Base-by-base conservation (phyloP, 2,797 vertebrate genomes). In the Brachymystax lenok region DNA sequence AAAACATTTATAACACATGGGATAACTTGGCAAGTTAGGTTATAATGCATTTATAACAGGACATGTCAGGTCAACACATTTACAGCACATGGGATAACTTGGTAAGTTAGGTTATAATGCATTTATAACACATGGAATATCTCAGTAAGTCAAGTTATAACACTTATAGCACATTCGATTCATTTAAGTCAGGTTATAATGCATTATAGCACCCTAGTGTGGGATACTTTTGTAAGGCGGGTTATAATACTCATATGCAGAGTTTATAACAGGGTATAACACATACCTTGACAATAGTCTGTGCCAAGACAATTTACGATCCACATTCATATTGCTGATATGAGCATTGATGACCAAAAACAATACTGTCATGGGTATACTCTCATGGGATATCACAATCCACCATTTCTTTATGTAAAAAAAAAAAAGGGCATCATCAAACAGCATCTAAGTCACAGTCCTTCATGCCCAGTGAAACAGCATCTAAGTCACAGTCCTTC, bases 71-170 rank as follows among this genome's bases (percentile, higher is more conserved):
- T 30, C 4, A 17, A 56, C 4, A 4, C 30, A 4, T 33, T 33
- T 56, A 56, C 2, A 56, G 6, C 54, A 7, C 5, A 56, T 56
- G 54, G 54, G 19, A 59, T 59, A 59, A 5, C 0, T 33, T 0
- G 8, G 40, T 12, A 46, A 46, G 2, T 46, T 0, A 46, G 10
- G 40, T 46, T 46, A 46, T 0, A 21, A 3, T 5, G 21, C 59
- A 61, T 61, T 61, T 35, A 35, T 35, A 35, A 35, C 5, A 35
- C 33, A 56, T 56, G 54, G 54, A 19, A 59, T 59, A 59, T 5
- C 2, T 46, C 10, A 46, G 40, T 46, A 51, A 3, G 40, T 19
- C 69, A 89, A 90, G 88, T 80, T 69, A 14, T 33, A 21, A 79
- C 70, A 74, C 78, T 75, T 46, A 46, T 12, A 46, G 40, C 40